Base-by-base conservation (phyloP, 1,140 invertebrate genomes). In the Zaprionus inermis region DNA sequence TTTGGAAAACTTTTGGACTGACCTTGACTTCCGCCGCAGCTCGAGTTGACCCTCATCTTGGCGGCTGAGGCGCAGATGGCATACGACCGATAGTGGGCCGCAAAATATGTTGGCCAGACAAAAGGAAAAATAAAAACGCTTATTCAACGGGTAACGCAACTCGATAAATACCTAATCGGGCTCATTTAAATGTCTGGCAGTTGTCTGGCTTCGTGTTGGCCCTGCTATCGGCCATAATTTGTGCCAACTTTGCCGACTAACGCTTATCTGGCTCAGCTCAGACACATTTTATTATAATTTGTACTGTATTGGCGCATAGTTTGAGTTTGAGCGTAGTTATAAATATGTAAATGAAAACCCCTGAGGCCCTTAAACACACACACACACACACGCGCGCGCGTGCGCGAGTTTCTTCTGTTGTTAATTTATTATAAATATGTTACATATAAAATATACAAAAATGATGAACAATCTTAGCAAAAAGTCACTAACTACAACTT, bases 101-200 rank as follows among this genome's bases (percentile, higher is more conserved):
- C 38, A 51, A 38, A 77, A 73, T 68, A 73, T 73, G 70, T 59
- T 63, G 63, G 64, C 18, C 38, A 38, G n/a, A 71, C 46, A 46
- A 78, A 30, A 24, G n/a, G 34, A 11, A 34, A 41, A 7, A 41
- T 16, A 9, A 7, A 41, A 36, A 7, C 1, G 5, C 22, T 7
- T 51, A 32, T 61, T 56, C 63, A 66, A 66, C 52, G 66, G 69
- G 49, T 63, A 85, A 81, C 52, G 76, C 57, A 72, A 66, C 69
- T 73, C 79, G 63, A 88, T 88, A 86, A 82, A 85, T 86, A 81
- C 86, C 55, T 59, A 14, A 70, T 78, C 69, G 49, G 72, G 57
- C 72, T 82, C 64, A 88, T 88, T 88, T 88, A 54, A 85, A 85
- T 83, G 81, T 77, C 79, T 82, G 79, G 65, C 63, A 54, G 46